phyloP scores from a whole-genome alignment of 2,888 invertebrate species.

The Rhimphoctona megacephalus region DNA sequence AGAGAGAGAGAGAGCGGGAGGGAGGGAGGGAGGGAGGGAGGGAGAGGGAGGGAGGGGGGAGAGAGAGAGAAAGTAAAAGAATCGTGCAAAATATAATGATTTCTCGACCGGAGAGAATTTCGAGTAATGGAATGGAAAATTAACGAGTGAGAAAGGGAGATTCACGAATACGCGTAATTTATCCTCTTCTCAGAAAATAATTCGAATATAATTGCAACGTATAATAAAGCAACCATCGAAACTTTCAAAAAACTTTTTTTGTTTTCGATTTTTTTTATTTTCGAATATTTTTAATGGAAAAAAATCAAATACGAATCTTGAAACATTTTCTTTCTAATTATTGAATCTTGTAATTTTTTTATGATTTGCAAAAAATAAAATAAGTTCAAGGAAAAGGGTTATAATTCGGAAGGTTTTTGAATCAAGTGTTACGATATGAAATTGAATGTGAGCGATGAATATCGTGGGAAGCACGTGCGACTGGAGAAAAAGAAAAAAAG shows the following conservation, averaged over 20 bases:
- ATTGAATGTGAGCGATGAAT: constrained; percentile 62
- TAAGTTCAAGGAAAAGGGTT: neutral
- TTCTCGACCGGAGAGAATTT: constrained; percentile 22
- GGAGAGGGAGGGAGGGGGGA: too few species aligned
- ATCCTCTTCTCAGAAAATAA: neutral
- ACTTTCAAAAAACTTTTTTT: neutral
- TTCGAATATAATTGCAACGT: neutral
- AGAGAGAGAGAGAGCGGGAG: too few species aligned
- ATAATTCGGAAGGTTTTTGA: constrained; percentile 39
- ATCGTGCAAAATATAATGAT: constrained; percentile 32
- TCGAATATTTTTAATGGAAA: neutral
- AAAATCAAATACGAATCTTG: neutral
- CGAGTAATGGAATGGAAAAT: constrained; percentile 26
- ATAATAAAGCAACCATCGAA: neutral
- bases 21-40: too few species aligned
- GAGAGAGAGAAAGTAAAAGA: constrained; percentile 4
- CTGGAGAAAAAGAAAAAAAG: constrained; percentile 39
- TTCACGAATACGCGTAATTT: neutral
- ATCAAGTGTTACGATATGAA: constrained; percentile 35
- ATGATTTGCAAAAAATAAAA: neutral
- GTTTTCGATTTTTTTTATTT: neutral
- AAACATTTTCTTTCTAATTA: too few species aligned
- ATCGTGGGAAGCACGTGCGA: constrained; percentile 69
- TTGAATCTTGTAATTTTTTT: neutral
- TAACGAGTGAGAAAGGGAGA: constrained; percentile 7